Conservation (phyloP, 2,888 invertebrate genomes). For the Oscheius sp. region DNA sequence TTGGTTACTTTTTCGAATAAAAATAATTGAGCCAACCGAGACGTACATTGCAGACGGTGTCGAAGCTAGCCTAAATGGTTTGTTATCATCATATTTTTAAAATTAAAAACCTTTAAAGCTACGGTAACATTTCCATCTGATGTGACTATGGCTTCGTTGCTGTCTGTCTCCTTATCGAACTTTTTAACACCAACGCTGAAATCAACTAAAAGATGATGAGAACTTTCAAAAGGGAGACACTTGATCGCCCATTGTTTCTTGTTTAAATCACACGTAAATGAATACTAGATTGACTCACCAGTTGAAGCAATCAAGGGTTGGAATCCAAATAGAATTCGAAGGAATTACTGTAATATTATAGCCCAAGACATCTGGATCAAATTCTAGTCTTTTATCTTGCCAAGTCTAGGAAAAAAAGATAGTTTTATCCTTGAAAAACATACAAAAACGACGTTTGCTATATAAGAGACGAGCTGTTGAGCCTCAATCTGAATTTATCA, state of each 20-base stretch:
- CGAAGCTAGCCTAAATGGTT: background rate
- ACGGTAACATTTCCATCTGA: background rate
- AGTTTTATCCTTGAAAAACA: background rate
- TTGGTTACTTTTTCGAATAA: background rate
- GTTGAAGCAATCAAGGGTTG: background rate
- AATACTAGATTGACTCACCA: background rate
- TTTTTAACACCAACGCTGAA: constrained; percentile 8
- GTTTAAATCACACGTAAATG: background rate
- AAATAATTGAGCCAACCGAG: background rate
- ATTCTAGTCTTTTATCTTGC: background rate
- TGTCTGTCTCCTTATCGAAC: constrained; percentile 3
- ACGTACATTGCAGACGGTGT: background rate
- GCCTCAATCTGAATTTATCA: background rate
- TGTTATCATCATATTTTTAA: background rate
- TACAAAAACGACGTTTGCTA: background rate
- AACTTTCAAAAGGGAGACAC: too few relatives aligned
- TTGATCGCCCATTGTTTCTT: too few relatives aligned
- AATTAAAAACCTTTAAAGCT: background rate
- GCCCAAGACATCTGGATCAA: background rate
- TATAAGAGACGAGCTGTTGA: background rate
- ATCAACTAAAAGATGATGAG: background rate
- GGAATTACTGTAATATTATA: background rate
- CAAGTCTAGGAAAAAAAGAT: background rate
- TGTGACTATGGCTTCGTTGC: constrained; percentile 1
- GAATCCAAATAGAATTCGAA: background rate